phyloP scores from a whole-genome alignment of 2,797 vertebrate genomes.

The Cygnus olor region DNA sequence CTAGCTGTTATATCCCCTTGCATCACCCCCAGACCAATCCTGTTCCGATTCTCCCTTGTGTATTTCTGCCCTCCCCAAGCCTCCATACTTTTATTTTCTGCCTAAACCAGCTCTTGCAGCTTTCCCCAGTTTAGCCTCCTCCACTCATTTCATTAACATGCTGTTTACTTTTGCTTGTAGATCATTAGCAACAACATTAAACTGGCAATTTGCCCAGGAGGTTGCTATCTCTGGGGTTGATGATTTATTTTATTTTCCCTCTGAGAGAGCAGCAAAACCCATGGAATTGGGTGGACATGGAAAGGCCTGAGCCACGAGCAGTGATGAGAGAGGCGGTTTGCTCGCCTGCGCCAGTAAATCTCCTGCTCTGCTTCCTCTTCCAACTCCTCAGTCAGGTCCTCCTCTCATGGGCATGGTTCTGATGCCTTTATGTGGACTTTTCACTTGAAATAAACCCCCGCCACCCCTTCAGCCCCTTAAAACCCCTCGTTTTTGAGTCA shows the following conservation, averaged over 20 bases:
- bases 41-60: not conserved
- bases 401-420: not conserved
- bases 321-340: not conserved
- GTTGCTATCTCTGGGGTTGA: slow-evolving; percentile 32
- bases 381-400: not conserved
- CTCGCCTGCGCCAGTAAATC: not conserved
- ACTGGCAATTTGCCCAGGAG: slow-evolving; percentile 69
- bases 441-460: not conserved
- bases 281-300: not conserved
- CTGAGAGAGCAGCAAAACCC: not conserved
- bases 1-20: not conserved
- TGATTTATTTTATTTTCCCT: slow-evolving; percentile 53
- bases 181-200: slow-evolving; percentile 71
- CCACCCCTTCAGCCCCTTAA: not conserved
- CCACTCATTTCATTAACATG: slow-evolving; percentile 62
- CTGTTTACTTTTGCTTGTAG: slow-evolving; percentile 69
- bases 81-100: not conserved
- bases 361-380: not conserved
- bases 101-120: not conserved
- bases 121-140: slow-evolving; percentile 32
- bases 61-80: not conserved
- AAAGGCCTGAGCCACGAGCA: not conserved
- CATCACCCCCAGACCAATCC: not conserved
- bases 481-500: not conserved
- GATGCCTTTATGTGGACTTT: not conserved